A percentile compares a stretch with the other conserved stretches of the same genome.
phyloP scores from a whole-genome alignment of 2,888 invertebrate species.

The Spicauda simplicius region DNA sequence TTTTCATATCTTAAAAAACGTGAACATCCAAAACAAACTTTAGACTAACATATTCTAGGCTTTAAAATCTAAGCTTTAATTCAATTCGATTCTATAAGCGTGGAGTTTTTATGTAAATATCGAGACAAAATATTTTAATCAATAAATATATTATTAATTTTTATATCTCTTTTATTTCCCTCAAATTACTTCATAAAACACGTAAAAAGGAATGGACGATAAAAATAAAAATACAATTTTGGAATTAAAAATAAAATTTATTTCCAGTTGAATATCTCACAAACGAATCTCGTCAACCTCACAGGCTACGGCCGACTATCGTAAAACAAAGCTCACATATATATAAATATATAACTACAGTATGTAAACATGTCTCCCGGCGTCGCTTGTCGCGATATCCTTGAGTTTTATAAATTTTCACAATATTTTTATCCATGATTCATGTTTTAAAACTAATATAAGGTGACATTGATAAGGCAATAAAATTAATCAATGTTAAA shows the following conservation, averaged over 20 bases:
- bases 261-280: constrained; percentile 81
- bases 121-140: neutral
- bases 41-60: neutral
- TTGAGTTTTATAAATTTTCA: neutral
- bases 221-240: constrained; percentile 53
- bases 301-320: constrained; percentile 62
- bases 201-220: no score
- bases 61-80: constrained; percentile 2
- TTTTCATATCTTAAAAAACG: no score
- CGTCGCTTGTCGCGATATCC: constrained; percentile 43
- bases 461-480: no score
- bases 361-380: constrained; percentile 59
- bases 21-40: no score
- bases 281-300: constrained; percentile 63
- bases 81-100: neutral
- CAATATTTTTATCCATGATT: neutral
- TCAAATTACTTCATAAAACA: neutral
- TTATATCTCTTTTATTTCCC: neutral
- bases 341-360: constrained; percentile 77
- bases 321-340: constrained; percentile 78
- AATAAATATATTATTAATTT: neutral
- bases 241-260: constrained; percentile 85
- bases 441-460: neutral
- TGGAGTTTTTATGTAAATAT: neutral
- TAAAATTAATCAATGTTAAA: no score